These are phyloP conservation scores for Augochlorella aurata DNA, from an alignment of 2,888 invertebrate genomes.

Conservation along the genomic window DNA sequence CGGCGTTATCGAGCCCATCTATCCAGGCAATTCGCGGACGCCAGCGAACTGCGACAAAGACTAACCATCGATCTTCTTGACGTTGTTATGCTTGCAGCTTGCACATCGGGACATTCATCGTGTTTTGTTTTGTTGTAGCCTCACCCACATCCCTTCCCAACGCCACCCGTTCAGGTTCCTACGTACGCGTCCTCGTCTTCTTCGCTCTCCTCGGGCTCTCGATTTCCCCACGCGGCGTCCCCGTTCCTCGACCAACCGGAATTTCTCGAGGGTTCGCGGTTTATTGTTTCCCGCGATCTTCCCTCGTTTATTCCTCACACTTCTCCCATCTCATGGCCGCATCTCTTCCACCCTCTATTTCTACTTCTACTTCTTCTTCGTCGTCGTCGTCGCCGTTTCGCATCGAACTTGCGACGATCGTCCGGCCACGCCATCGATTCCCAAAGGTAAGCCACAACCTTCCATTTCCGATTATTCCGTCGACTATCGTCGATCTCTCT, in stretches of 20 bases:
- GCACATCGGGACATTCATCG: constrained; percentile 82
- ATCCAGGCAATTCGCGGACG: constrained; percentile 58
- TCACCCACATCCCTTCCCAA: constrained; percentile 64
- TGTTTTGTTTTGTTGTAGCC: constrained; percentile 82
- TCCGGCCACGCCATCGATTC: constrained; percentile 58
- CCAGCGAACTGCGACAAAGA: constrained; percentile 46
- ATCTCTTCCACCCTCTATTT: constrained; percentile 46
- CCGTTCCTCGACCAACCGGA: constrained; percentile 44
- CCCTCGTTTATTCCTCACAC: constrained; percentile 49
- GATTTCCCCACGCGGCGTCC: constrained; percentile 35
- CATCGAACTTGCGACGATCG: constrained; percentile 59
- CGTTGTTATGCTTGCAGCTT: constrained; percentile 79
- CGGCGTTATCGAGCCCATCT: constrained; percentile 40
- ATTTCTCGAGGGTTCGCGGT: constrained; percentile 43
- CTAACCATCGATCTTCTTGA: constrained; percentile 67
- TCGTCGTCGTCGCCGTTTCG: constrained; percentile 61
- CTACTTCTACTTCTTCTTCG: constrained; percentile 50
- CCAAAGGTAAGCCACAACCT: constrained; percentile 63
- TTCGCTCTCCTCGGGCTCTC: constrained; percentile 61
- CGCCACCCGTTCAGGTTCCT: constrained; percentile 58
- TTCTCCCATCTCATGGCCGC: constrained; percentile 22
- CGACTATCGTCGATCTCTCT: neutral
- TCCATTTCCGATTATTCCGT: neutral
- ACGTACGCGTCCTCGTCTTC: constrained; percentile 68
- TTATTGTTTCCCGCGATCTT: constrained; percentile 24